Percentiles rank a stretch among this genome's conserved stretches.
These are phyloP conservation scores for Pomacea maculata DNA, from an alignment of 1,140 invertebrate genomes.

Conservation along the genomic window DNA sequence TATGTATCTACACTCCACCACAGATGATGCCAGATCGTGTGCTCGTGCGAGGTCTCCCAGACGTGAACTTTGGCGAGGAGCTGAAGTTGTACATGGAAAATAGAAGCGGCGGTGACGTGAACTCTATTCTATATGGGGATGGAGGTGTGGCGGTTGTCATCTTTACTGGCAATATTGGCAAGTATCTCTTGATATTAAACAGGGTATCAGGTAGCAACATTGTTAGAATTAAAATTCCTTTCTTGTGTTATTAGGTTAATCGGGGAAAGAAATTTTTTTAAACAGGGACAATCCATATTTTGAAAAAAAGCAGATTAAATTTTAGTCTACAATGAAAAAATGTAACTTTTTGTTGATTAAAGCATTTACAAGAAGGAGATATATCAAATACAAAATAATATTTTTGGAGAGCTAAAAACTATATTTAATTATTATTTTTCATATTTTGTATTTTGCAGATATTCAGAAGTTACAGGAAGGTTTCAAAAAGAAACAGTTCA, in stretches of 20 bases:
- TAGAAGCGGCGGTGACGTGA: not conserved
- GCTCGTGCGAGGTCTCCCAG: slow-evolving; percentile 4
- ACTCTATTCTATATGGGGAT: slow-evolving; percentile 10
- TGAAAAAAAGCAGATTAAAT: too few species aligned
- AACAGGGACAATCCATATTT: too few species aligned
- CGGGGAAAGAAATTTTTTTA: too few species aligned
- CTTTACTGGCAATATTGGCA: slow-evolving; percentile 7
- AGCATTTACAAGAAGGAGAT: too few species aligned
- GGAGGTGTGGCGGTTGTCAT: slow-evolving; percentile 16
- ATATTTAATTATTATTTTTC: not conserved
- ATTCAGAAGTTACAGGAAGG: not conserved
- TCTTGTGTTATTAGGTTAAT: too few species aligned
- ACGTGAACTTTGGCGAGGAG: not conserved
- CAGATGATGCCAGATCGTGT: slow-evolving; percentile 13
- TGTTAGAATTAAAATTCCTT: too few species aligned
- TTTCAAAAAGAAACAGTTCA: slow-evolving; percentile 12
- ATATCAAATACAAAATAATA: too few species aligned
- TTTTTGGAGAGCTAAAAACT: too few species aligned
- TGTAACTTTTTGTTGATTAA: too few species aligned
- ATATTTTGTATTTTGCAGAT: slow-evolving; percentile 4
- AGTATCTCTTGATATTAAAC: not conserved
- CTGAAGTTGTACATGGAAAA: slow-evolving; percentile 10
- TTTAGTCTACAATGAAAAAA: too few species aligned
- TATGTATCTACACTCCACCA: slow-evolving; percentile 10
- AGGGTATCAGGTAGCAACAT: too few species aligned